Conservation (phyloP, 1,140 invertebrate genomes). For the Drosophila subpulchrella region DNA sequence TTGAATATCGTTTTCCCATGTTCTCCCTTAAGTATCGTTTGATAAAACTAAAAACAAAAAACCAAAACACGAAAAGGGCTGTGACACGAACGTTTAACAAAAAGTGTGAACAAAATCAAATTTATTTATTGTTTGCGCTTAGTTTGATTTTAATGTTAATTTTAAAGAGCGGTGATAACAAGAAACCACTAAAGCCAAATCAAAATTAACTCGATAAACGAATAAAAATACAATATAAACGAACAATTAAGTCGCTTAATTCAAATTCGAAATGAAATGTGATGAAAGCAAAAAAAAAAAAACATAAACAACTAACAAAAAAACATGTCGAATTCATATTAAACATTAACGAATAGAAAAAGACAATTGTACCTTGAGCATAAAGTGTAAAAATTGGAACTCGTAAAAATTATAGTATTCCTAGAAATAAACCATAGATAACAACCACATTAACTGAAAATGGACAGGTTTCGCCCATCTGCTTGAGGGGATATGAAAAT, state of each 20-base stretch:
- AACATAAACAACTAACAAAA: slow-evolving; percentile 30
- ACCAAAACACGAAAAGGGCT: slow-evolving; percentile 67
- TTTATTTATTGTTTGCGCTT: slow-evolving; percentile 45
- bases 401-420: slow-evolving; percentile 48
- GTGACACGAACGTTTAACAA: slow-evolving; percentile 74
- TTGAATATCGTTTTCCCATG: slow-evolving; percentile 25
- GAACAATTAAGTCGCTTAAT: slow-evolving; percentile 55
- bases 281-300: slow-evolving; percentile 61
- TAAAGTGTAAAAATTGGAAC: slow-evolving; percentile 71
- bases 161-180: slow-evolving; percentile 71
- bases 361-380: slow-evolving; percentile 79
- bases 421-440: slow-evolving; percentile 49
- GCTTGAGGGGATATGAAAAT: slow-evolving; percentile 42
- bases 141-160: slow-evolving; percentile 44
- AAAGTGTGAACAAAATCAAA: slow-evolving; percentile 69
- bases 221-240: slow-evolving; percentile 53
- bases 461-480: slow-evolving; percentile 72
- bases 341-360: slow-evolving; percentile 46
- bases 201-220: slow-evolving; percentile 74
- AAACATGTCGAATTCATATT: slow-evolving; percentile 65
- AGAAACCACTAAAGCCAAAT: slow-evolving; percentile 76
- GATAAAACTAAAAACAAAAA: slow-evolving; percentile 56
- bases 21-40: slow-evolving; percentile 31
- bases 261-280: slow-evolving; percentile 75
- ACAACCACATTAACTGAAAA: slow-evolving; percentile 38